These are phyloP conservation scores for Rhinolophus sinicus DNA, from an alignment of 2,113 vertebrate genomes.

Conservation along the genomic window DNA sequence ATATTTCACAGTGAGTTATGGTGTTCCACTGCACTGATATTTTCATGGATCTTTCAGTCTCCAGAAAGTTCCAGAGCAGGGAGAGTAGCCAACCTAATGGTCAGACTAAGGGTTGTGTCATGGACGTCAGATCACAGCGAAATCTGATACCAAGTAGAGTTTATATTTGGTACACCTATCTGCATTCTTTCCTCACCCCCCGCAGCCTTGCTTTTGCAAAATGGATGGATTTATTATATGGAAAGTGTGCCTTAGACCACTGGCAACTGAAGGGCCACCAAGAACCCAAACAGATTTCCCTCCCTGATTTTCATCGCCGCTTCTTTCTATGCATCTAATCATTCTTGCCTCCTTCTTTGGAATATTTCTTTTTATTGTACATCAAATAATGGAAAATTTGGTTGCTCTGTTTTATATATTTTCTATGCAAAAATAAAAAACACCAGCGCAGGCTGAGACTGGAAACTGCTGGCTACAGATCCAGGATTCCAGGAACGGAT, in stretches of 20 bases:
- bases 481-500: not conserved
- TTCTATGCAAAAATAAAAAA: not conserved
- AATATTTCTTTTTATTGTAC: not conserved
- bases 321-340: not conserved
- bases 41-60: constrained; percentile 3
- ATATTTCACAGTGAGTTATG: constrained; percentile 49
- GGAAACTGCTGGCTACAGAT: too few species aligned
- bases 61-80: not conserved
- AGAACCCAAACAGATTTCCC: too few species aligned
- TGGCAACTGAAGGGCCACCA: too few species aligned
- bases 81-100: not conserved
- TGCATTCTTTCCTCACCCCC: not conserved
- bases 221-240: not conserved
- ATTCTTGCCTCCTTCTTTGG: not conserved
- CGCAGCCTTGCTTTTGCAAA: not conserved
- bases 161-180: not conserved
- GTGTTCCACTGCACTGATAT: constrained; percentile 3
- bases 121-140: not conserved
- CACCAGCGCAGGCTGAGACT: not conserved
- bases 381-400: not conserved
- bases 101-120: too few species aligned
- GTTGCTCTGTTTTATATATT: not conserved
- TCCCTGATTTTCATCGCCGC: not conserved
- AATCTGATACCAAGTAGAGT: not conserved
- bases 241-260: not conserved